Conservation (phyloP, 92 coral and sea anemone species). For the Bergia puertoricense region DNA sequence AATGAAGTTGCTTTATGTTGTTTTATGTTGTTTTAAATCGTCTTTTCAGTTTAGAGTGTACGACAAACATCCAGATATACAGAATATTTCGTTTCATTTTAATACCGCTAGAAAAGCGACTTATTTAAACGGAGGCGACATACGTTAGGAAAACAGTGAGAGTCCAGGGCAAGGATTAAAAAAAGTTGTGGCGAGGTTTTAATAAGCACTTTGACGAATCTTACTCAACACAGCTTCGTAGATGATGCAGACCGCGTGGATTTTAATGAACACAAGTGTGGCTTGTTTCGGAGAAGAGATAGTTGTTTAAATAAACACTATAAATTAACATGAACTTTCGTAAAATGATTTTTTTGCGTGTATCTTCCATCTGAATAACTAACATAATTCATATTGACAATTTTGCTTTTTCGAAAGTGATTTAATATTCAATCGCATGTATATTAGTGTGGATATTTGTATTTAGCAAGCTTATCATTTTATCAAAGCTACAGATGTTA, state of each 20-base stretch:
- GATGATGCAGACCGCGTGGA: not conserved
- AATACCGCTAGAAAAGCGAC: not conserved
- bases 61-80: not conserved
- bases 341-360: not conserved
- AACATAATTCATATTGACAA: not conserved
- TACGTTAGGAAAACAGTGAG: not conserved
- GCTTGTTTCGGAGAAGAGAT: constrained; percentile 10
- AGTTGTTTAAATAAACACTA: not conserved
- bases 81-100: not conserved
- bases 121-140: not conserved
- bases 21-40: not conserved
- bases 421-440: not conserved
- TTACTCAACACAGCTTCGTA: not conserved
- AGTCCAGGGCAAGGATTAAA: not conserved
- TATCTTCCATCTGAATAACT: not conserved
- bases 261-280: constrained; percentile 16
- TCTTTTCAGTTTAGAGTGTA: not conserved
- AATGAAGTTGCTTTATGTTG: not conserved
- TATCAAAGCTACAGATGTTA: not conserved
- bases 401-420: not conserved
- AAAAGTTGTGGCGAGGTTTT: not conserved
- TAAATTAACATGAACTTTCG: not conserved
- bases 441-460: not conserved
- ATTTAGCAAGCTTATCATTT: not conserved
- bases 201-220: not conserved